A percentile compares a stretch with the other conserved stretches of the same genome.
Evolutionary conservation across 2,797 vertebrate genomes (phyloP).

Genomic region (Syngnathus acus): DNA sequence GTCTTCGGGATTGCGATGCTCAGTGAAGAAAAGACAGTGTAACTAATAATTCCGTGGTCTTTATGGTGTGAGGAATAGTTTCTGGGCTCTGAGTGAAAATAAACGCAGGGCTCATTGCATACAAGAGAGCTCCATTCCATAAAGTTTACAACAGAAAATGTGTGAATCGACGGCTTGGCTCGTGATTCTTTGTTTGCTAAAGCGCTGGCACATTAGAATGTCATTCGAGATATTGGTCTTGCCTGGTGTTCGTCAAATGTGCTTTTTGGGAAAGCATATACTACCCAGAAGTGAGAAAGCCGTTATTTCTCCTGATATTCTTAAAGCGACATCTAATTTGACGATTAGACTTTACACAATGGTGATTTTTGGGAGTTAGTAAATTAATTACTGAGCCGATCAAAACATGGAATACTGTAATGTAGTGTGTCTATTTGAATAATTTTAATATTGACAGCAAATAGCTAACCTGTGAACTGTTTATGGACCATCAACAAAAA

Average conservation of each 20-base stretch:
- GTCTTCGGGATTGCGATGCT: background rate
- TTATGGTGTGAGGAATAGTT: background rate
- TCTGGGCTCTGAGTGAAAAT: slow-evolving; percentile 1
- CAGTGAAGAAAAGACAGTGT: background rate
- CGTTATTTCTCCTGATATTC: background rate
- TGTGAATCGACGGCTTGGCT: slow-evolving; percentile 2
- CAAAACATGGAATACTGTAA: no score
- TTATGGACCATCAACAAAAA: no score
- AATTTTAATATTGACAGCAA: no score
- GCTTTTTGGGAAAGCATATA: background rate
- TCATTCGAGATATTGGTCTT: background rate
- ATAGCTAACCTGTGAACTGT: no score
- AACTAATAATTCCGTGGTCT: background rate
- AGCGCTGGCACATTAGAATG: slow-evolving; percentile 1
- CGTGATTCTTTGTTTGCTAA: slow-evolving; percentile 5
- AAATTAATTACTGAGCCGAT: no score
- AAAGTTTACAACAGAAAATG: slow-evolving; percentile 3
- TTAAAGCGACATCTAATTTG: background rate
- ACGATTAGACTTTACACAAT: no score
- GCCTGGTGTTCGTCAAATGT: background rate
- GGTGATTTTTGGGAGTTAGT: no score
- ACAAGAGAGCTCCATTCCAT: background rate
- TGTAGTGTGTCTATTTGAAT: no score
- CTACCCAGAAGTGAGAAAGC: no score
- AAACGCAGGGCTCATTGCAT: background rate